phyloP scores from a whole-genome alignment of 1,140 invertebrate species.

The Bombus picipes region DNA sequence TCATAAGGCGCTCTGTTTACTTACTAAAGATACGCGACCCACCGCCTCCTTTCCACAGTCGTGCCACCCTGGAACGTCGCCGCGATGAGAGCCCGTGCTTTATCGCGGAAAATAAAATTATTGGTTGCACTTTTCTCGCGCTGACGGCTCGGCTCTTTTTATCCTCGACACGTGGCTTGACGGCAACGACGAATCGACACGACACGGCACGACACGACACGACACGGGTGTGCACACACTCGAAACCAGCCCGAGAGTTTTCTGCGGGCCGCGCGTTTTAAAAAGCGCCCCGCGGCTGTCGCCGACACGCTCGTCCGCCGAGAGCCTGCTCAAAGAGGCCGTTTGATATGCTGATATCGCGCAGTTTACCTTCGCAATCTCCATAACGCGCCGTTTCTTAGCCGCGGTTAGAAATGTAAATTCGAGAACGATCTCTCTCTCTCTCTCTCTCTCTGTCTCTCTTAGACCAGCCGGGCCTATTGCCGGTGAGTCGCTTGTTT shows the following conservation, averaged over 20 bases:
- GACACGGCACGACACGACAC: neutral
- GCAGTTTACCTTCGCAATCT: slow-evolving; percentile 56
- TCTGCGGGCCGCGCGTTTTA: slow-evolving; percentile 25
- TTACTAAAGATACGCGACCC: slow-evolving; percentile 78
- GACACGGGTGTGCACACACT: neutral
- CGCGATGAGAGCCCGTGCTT: slow-evolving; percentile 71
- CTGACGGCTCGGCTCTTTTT: slow-evolving; percentile 36
- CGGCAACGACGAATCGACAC: slow-evolving; percentile 3
- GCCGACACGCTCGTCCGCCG: slow-evolving; percentile 28
- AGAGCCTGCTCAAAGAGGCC: slow-evolving; percentile 35
- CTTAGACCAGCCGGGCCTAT: neutral
- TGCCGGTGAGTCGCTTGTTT: slow-evolving; percentile 17
- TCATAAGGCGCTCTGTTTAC: slow-evolving; percentile 81
- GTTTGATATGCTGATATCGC: slow-evolving; percentile 58
- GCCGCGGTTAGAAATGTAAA: slow-evolving; percentile 54
- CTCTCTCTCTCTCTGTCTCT: neutral
- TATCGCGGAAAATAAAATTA: slow-evolving; percentile 80
- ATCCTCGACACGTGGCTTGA: slow-evolving; percentile 1
- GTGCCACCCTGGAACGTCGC: slow-evolving; percentile 22
- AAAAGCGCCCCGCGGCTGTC: slow-evolving; percentile 53
- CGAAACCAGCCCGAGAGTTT: slow-evolving; percentile 25
- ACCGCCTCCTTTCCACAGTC: slow-evolving; percentile 44
- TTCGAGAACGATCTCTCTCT: neutral
- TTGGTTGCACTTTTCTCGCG: slow-evolving; percentile 73
- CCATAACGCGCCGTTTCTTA: slow-evolving; percentile 50